Evolutionary conservation across 1,140 invertebrate genomes (phyloP), one percentile per base, ranked within the genome.

Genomic region (Thalassaphorura encarpata): DNA sequence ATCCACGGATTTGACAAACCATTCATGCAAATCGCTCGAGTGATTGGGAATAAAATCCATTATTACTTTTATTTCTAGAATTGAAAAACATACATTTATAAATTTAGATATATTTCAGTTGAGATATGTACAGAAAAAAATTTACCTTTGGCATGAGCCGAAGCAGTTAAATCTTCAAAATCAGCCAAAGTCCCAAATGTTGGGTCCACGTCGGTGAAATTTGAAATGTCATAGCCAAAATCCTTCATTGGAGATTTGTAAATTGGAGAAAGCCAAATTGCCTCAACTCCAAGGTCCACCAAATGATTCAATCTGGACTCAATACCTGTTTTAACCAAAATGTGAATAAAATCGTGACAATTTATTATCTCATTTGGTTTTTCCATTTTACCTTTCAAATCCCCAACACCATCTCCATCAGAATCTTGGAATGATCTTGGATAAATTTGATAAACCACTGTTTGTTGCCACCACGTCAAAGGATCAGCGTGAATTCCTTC

Each of bases 371-470:
- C 33, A n/a, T 36, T n/a, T 11, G 33, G 8, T 36, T 36, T 11
- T 11, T 8, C 33, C 33, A n/a, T 15, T 6, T 19, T 21, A 47
- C 45, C 50, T 27, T 45, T 28, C 16, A 54, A 45, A 70, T 89
- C 85, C 1, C 86, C 84, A 39, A 83, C 72, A 2, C 86, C 86
- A 72, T 86, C 81, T 5, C 76, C 77, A 67, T 85, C 70, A 28
- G 76, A 77, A 67, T 89, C 86, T 65, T 74, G 77, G 67, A 88
- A 87, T 31, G 84, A 87, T 33, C 82, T 72, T 0, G 83, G 80
- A 66, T 87, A 85, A 41, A 88, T 79, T 70, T 87, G 83, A 69
- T 89, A 89, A 58, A 87, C 78, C 11, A 80, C 72, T 0, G 78
- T 77, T 18, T 77, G 78, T 60, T 82, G 76, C 80, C 83, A 89